Percentiles rank a stretch among this genome's conserved stretches.
Evolutionary conservation across 2,888 invertebrate genomes (phyloP).

Genomic region (Plebejus argus): DNA sequence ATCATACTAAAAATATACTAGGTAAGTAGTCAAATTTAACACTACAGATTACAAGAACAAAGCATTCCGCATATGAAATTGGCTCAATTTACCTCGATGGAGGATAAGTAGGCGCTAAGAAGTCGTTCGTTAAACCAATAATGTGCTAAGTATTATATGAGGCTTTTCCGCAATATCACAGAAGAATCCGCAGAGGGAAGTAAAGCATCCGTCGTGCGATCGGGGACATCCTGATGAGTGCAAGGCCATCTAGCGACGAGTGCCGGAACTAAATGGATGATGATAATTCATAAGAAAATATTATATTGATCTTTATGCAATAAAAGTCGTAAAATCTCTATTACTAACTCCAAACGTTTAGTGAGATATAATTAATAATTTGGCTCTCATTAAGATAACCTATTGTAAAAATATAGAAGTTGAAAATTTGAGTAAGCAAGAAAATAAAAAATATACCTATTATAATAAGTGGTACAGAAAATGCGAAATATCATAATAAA

Average conservation of each 20-base stretch:
- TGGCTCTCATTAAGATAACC: no score
- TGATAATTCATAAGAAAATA: conserved; percentile 43
- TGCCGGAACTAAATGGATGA: conserved; percentile 45
- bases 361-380: no score
- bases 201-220: conserved; percentile 61
- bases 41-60: neutral
- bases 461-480: no score
- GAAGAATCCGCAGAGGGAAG: conserved; percentile 55
- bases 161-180: conserved; percentile 65
- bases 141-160: conserved; percentile 44
- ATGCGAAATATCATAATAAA: no score
- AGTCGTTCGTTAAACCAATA: neutral
- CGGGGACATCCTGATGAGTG: conserved; percentile 66
- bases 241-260: conserved; percentile 58
- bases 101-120: conserved; percentile 16
- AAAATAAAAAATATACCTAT: no score
- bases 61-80: conserved; percentile 13
- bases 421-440: no score
- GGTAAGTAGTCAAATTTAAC: neutral
- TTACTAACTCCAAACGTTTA: no score
- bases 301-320: conserved; percentile 36
- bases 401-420: no score
- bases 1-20: no score
- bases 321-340: neutral
- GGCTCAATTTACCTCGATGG: conserved; percentile 12